These are phyloP conservation scores for Pachyramphus minor DNA, from an alignment of 2,113 vertebrate genomes.

Conservation along the genomic window DNA sequence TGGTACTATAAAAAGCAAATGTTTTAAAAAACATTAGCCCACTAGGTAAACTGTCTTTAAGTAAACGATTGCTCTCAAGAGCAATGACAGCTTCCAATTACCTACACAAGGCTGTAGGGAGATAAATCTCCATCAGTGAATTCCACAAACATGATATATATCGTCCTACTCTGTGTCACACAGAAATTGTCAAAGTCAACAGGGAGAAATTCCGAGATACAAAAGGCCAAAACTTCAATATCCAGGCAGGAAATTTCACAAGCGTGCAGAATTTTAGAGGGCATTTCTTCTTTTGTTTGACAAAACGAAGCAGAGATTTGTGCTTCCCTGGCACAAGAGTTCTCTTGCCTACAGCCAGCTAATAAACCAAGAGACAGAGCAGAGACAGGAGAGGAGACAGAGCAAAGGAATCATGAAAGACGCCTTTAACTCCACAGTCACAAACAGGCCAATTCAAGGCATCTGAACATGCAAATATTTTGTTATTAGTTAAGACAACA, in stretches of 20 bases:
- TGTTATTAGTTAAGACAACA: background rate
- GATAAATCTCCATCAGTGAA: background rate
- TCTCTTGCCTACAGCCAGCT: background rate
- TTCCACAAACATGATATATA: background rate
- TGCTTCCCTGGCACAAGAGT: background rate
- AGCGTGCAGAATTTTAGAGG: background rate
- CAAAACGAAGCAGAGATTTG: background rate
- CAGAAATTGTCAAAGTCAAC: background rate
- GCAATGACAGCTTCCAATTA: conserved; percentile 47
- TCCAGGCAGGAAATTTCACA: background rate
- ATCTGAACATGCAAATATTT: background rate
- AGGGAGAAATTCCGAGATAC: background rate
- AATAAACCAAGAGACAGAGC: background rate
- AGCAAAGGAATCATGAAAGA: conserved; percentile 1
- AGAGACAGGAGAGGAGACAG: background rate
- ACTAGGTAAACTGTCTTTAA: conserved; percentile 22
- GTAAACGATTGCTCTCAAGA: conserved; percentile 15
- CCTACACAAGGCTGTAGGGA: background rate
- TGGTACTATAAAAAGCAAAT: background rate
- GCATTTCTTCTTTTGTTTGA: background rate
- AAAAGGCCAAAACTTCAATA: background rate
- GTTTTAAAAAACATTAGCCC: conserved; percentile 15
- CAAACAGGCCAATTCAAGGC: background rate
- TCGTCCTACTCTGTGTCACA: background rate
- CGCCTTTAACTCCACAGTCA: background rate